Percentiles rank a stretch among this genome's conserved stretches.
These are phyloP conservation scores for Drosophila bocqueti DNA, from an alignment of 1,140 invertebrate species.

Conservation along the genomic window DNA sequence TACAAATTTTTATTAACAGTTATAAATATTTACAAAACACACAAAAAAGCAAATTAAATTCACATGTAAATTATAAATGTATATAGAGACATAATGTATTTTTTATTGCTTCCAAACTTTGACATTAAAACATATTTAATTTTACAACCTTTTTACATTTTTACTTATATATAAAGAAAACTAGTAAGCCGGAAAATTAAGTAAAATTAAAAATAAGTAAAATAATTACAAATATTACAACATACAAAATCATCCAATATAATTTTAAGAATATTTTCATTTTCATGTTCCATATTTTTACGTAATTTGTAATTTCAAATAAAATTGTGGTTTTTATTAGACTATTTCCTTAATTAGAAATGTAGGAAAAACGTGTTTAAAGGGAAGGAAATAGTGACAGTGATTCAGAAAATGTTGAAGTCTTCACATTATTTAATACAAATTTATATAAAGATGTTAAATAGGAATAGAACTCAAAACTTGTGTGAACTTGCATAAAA, in stretches of 20 bases:
- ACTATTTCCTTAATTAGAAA: background rate
- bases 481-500: background rate
- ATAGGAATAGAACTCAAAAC: background rate
- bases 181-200: background rate
- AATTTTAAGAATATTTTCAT: background rate
- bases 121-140: background rate
- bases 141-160: background rate
- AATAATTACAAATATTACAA: background rate
- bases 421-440: background rate
- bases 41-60: background rate
- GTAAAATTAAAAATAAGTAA: background rate
- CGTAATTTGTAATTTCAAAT: background rate
- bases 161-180: background rate
- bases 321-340: background rate
- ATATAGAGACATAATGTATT: background rate
- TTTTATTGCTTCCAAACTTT: background rate
- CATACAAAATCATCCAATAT: background rate
- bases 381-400: background rate
- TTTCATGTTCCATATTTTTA: background rate
- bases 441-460: background rate
- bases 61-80: background rate
- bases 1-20: background rate
- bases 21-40: conserved; percentile 5
- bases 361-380: background rate
- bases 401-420: background rate